Evolutionary conservation across 2,888 invertebrate genomes (phyloP).

Genomic region (Selenia dentaria): DNA sequence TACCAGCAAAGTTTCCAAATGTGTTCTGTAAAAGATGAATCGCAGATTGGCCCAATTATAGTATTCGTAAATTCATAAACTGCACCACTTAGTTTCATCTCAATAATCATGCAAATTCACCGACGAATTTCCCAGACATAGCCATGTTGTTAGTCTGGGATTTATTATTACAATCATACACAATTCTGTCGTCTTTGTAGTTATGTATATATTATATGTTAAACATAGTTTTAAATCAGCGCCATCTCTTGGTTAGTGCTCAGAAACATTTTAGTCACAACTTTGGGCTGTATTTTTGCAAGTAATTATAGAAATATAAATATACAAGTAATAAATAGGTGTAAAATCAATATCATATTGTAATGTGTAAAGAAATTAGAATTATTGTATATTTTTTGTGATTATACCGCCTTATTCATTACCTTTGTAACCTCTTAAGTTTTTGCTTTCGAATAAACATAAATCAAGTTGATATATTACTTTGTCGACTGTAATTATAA

Average conservation of each 20-base stretch:
- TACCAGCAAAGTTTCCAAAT: no score
- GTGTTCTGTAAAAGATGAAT: no score
- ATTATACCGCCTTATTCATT: not conserved
- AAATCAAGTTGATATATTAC: no score
- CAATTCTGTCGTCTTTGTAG: conserved; percentile 6
- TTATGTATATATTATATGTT: not conserved
- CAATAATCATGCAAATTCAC: no score
- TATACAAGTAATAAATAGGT: conserved; percentile 10
- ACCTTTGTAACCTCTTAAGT: not conserved
- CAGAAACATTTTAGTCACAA: conserved; percentile 31
- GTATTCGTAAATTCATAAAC: not conserved
- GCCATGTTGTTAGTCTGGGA: no score
- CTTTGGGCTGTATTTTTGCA: conserved; percentile 24
- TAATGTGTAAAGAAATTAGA: not conserved
- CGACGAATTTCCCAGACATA: no score
- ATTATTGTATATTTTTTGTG: not conserved
- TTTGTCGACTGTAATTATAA: no score
- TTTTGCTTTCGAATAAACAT: no score
- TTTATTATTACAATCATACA: no score
- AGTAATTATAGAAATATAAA: no score
- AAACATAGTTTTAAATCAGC: conserved; percentile 12
- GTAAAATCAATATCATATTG: not conserved
- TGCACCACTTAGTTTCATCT: not conserved
- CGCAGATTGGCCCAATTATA: no score
- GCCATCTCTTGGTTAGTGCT: conserved; percentile 34